phyloP scores from a whole-genome alignment of 2,888 invertebrate genomes.

The Adelphocoris suturalis region DNA sequence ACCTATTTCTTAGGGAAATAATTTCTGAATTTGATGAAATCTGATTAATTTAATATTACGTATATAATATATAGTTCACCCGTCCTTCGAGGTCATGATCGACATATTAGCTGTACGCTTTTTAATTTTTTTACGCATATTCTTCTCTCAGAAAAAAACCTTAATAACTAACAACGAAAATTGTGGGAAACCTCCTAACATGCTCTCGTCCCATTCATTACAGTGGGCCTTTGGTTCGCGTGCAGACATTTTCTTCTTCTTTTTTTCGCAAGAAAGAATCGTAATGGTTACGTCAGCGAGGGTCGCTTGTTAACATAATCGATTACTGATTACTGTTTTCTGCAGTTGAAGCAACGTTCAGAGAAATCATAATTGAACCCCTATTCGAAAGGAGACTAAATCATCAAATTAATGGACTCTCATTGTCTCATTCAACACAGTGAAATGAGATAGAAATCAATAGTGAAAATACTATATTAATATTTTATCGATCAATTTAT shows the following conservation, averaged over 20 bases:
- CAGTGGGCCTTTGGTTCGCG: not conserved
- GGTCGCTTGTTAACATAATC: not conserved
- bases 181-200: not conserved
- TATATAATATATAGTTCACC: too few species aligned
- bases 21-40: too few species aligned
- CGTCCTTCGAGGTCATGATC: too few species aligned
- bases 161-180: not conserved
- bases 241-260: not conserved
- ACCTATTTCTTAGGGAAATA: too few species aligned
- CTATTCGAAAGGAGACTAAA: not conserved
- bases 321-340: not conserved
- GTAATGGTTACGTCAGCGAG: not conserved
- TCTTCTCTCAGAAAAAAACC: not conserved
- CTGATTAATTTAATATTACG: too few species aligned
- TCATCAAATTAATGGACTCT: too few species aligned
- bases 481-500: too few species aligned
- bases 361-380: not conserved
- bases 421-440: too few species aligned
- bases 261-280: not conserved
- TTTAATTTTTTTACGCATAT: not conserved
- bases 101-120: too few species aligned
- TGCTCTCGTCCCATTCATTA: constrained; percentile 2
- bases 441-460: too few species aligned
- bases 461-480: too few species aligned
- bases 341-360: not conserved